phyloP scores from a whole-genome alignment of 1,140 invertebrate species.

The Lordiphosa stackelbergi region DNA sequence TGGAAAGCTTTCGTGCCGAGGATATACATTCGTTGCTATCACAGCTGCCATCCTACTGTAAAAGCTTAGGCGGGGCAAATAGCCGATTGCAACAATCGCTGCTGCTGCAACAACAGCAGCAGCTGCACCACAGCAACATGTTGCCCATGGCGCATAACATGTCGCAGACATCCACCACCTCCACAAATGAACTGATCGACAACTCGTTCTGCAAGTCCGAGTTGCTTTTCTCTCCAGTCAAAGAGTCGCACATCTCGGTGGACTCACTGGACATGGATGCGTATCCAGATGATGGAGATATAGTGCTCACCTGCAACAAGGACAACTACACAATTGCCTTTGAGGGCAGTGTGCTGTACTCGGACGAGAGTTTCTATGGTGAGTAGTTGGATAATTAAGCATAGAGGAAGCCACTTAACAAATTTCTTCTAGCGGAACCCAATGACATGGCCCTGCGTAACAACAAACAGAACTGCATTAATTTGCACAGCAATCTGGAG shows the following conservation, averaged over 20 bases:
- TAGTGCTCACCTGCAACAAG: constrained; percentile 93
- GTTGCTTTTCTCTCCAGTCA: constrained; percentile 92
- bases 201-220: constrained; percentile 92
- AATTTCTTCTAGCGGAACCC: constrained; percentile 52
- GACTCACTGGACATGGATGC: constrained; percentile 93
- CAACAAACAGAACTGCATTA: constrained; percentile 76
- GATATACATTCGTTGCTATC: constrained; percentile 92
- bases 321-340: constrained; percentile 97
- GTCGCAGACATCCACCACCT: constrained; percentile 70
- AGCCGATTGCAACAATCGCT: constrained; percentile 68
- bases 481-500: constrained; percentile 74
- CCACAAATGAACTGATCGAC: constrained; percentile 73
- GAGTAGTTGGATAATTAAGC: constrained; percentile 34
- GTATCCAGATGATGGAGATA: constrained; percentile 84
- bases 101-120: constrained; percentile 50
- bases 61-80: constrained; percentile 61
- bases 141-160: constrained; percentile 72
- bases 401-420: not conserved
- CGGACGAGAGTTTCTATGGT: constrained; percentile 89
- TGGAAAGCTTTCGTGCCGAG: constrained; percentile 94
- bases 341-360: constrained; percentile 92
- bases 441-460: constrained; percentile 58
- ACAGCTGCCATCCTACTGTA: constrained; percentile 85
- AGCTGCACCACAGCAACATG: constrained; percentile 42
- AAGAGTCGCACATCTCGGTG: constrained; percentile 91